These are phyloP conservation scores for Tringa solitaria DNA, from an alignment of 2,113 vertebrate genomes.

Conservation along the genomic window DNA sequence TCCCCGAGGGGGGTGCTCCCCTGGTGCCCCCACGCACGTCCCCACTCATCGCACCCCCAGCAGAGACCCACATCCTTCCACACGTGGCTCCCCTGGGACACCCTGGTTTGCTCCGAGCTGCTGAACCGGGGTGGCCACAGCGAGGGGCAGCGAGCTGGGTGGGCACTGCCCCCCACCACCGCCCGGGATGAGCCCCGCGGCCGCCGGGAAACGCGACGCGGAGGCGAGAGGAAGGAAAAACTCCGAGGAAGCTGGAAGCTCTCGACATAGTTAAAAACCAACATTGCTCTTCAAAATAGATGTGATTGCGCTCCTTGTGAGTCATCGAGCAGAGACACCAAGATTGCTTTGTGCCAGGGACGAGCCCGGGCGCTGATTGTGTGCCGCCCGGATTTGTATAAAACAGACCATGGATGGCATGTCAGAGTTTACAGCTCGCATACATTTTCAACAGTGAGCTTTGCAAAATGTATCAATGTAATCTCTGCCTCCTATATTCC, in stretches of 20 bases:
- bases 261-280: slow-evolving; percentile 46
- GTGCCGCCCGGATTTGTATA: slow-evolving; percentile 66
- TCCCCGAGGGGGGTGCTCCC: rapidly evolving
- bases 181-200: background rate
- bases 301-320: slow-evolving; percentile 74
- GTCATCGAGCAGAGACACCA: slow-evolving; percentile 48
- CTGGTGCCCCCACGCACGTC: background rate
- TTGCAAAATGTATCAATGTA: slow-evolving; percentile 78
- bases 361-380: slow-evolving; percentile 72
- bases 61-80: rapidly evolving
- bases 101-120: rapidly evolving
- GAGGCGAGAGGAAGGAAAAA: background rate
- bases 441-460: slow-evolving; percentile 78
- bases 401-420: slow-evolving; percentile 65
- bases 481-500: slow-evolving; percentile 84
- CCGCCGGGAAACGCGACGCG: rapidly evolving
- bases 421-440: slow-evolving; percentile 77
- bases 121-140: rapidly evolving
- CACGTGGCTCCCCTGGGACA: rapidly evolving
- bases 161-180: background rate
- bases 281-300: slow-evolving; percentile 68
- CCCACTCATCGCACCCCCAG: rapidly evolving
- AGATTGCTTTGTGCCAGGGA: slow-evolving; percentile 73
- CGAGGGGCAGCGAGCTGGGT: background rate
- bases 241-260: slow-evolving; percentile 41